These are phyloP conservation scores for Heterodera schachtii DNA, from an alignment of 1,140 invertebrate genomes.

Conservation along the genomic window DNA sequence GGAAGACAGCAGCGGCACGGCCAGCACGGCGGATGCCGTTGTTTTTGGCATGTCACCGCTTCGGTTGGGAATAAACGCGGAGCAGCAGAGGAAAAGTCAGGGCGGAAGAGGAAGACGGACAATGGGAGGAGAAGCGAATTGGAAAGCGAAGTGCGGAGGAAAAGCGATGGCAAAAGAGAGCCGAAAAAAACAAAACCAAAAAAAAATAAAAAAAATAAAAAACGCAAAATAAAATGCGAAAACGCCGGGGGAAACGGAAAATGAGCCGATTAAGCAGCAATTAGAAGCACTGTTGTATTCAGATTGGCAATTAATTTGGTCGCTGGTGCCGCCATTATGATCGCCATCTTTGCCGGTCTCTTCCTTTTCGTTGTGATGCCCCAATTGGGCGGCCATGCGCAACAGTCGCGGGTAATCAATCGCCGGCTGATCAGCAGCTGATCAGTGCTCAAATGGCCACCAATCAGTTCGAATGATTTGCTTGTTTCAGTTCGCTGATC, in stretches of 20 bases:
- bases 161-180: not conserved
- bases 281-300: slow-evolving; percentile 13
- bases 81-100: not conserved
- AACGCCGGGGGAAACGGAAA: no score
- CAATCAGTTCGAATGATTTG: not conserved
- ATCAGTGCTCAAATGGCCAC: not conserved
- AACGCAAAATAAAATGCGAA: not conserved
- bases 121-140: not conserved
- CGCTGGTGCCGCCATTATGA: slow-evolving; percentile 44
- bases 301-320: slow-evolving; percentile 51
- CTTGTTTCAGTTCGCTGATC: slow-evolving; percentile 43
- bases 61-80: not conserved
- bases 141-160: slow-evolving; percentile 12
- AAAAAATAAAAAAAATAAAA: not conserved
- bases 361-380: slow-evolving; percentile 47
- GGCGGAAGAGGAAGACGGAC: not conserved
- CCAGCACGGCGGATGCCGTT: slow-evolving; percentile 17
- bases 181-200: not conserved
- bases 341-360: slow-evolving; percentile 38
- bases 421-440: slow-evolving; percentile 7
- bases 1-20: slow-evolving; percentile 3
- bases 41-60: not conserved
- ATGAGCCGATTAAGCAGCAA: no score
- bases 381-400: slow-evolving; percentile 26
- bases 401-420: slow-evolving; percentile 25